Percentiles rank a stretch among this genome's conserved stretches.
Conservation (phyloP, 2,888 invertebrate genomes). For the Chrysina gloriosa region DNA sequence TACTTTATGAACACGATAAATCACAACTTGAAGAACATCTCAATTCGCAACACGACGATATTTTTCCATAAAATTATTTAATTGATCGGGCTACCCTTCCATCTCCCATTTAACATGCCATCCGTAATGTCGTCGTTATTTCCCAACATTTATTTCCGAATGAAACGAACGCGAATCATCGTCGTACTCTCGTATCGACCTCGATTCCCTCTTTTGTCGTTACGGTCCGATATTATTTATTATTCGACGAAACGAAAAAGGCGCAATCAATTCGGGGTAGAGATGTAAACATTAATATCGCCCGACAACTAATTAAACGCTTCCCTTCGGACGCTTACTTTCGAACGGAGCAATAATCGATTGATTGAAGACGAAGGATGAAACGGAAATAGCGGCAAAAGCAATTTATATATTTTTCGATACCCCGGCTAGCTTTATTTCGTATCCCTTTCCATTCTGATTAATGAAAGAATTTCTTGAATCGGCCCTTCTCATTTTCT, state of each 20-base stretch:
- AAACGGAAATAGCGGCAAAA: background rate
- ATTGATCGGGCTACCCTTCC: slow-evolving; percentile 6
- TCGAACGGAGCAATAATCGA: background rate
- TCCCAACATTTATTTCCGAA: slow-evolving; percentile 12
- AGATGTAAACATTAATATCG: slow-evolving; percentile 18
- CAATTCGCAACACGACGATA: background rate
- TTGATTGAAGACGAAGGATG: background rate
- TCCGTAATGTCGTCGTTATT: slow-evolving; percentile 7
- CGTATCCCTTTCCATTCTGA: too few species aligned
- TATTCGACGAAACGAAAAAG: background rate
- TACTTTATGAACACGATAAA: background rate
- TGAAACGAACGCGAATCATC: slow-evolving; percentile 7
- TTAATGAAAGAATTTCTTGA: too few species aligned
- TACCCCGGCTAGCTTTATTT: too few species aligned
- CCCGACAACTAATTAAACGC: slow-evolving; percentile 15
- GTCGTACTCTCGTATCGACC: too few species aligned
- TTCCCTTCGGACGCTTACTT: background rate
- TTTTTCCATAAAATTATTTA: slow-evolving; percentile 19
- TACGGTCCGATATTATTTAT: slow-evolving; percentile 7
- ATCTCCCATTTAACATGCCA: slow-evolving; percentile 8
- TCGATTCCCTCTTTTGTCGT: too few species aligned
- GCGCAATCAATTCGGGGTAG: background rate
- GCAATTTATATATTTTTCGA: too few species aligned
- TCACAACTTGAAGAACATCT: background rate
- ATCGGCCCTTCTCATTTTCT: too few species aligned